Percentiles rank a stretch among this genome's conserved stretches.
phyloP scores from a whole-genome alignment of 2,888 invertebrate species.

The Idaea biselata region DNA sequence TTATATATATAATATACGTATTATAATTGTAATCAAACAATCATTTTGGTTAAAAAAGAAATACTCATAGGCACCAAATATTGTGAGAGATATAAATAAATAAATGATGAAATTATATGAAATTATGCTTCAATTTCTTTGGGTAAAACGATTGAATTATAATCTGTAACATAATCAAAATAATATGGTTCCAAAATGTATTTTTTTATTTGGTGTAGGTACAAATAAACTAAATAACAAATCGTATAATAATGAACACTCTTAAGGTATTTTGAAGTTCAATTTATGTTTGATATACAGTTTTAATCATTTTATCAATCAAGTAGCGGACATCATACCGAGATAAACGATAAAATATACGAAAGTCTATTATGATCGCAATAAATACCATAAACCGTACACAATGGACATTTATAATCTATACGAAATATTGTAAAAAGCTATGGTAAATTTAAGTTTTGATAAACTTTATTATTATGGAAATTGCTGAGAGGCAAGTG shows the following conservation, averaged over 20 bases:
- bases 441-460: constrained; percentile 24
- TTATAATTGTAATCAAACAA: too few species aligned
- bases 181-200: too few species aligned
- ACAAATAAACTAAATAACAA: too few species aligned
- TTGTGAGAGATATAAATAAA: too few species aligned
- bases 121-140: too few species aligned
- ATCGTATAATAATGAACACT: not conserved
- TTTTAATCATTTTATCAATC: constrained; percentile 36
- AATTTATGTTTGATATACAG: constrained; percentile 40
- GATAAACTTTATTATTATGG: constrained; percentile 29
- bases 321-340: constrained; percentile 48
- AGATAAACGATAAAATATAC: constrained; percentile 30
- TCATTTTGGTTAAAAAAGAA: too few species aligned
- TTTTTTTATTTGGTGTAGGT: not conserved
- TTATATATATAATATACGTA: too few species aligned
- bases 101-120: too few species aligned
- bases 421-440: constrained; percentile 34
- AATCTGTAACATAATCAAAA: too few species aligned
- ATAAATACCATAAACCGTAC: constrained; percentile 31
- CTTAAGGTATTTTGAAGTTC: constrained; percentile 20
- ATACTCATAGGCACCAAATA: too few species aligned
- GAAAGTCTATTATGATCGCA: constrained; percentile 27
- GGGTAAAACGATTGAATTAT: too few species aligned
- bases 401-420: constrained; percentile 43
- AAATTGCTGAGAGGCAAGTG: constrained; percentile 27